These are phyloP conservation scores for Ctenopoma multispine DNA, from an alignment of 2,797 vertebrate species.

Conservation along the genomic window DNA sequence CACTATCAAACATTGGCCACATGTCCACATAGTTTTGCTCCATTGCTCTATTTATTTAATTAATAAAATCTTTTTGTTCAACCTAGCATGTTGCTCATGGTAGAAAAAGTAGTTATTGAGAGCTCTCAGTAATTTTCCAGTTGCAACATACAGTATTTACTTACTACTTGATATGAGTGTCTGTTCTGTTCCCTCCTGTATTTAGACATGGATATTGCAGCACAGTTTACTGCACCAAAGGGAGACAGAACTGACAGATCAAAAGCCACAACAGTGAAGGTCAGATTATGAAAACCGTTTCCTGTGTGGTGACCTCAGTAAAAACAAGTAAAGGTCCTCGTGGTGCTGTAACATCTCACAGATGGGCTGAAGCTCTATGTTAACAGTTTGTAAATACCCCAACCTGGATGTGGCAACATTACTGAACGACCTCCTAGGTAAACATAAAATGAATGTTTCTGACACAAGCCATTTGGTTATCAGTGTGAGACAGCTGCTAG, in stretches of 20 bases:
- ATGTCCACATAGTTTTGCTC: neutral
- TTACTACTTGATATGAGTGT: neutral
- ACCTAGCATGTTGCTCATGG: neutral
- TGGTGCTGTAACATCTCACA: neutral
- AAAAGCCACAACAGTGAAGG: conserved; percentile 45
- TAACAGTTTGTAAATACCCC: conserved; percentile 51
- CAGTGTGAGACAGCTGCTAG: conserved; percentile 54
- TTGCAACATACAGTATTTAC: conserved; percentile 9
- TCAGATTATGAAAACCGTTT: conserved; percentile 40
- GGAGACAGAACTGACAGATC: conserved; percentile 17
- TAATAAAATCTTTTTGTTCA: neutral
- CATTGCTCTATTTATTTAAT: neutral
- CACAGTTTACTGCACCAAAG: conserved; percentile 27
- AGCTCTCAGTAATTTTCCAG: neutral
- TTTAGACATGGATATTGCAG: neutral
- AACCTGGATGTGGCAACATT: conserved; percentile 4
- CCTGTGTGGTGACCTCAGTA: conserved; percentile 15
- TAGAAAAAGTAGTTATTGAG: neutral
- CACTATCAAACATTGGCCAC: neutral
- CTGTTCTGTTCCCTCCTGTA: neutral
- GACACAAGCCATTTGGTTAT: conserved; percentile 56
- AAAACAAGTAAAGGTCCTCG: conserved; percentile 9
- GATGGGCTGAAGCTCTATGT: conserved; percentile 35
- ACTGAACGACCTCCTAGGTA: conserved; percentile 41
- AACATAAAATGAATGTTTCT: conserved; percentile 61